phyloP scores from a whole-genome alignment of 2,113 vertebrate species.

The Pygathrix nemaeus region DNA sequence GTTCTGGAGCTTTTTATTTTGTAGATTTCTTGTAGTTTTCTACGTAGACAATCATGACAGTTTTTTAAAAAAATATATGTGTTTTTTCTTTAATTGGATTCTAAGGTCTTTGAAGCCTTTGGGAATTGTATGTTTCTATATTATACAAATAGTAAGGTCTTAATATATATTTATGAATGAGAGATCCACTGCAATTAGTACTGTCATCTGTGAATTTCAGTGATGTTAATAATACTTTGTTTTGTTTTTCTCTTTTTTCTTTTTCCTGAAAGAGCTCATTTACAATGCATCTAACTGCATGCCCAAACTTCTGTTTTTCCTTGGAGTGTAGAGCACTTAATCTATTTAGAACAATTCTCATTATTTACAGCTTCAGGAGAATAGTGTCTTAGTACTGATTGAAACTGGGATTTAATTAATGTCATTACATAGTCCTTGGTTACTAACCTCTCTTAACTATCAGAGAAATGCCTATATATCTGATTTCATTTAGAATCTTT shows the following conservation, averaged over 20 bases:
- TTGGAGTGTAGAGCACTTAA: background rate
- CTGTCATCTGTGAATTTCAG: background rate
- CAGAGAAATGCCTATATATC: constrained; percentile 34
- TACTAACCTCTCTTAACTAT: constrained; percentile 40
- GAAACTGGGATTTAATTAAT: constrained; percentile 73
- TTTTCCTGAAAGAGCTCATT: constrained; percentile 6
- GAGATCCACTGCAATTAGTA: background rate
- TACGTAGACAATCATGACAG: background rate
- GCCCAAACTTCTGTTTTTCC: background rate
- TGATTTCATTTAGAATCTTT: constrained; percentile 53
- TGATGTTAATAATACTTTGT: background rate
- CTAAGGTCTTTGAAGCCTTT: background rate
- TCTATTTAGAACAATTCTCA: constrained; percentile 44
- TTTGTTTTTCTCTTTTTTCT: background rate
- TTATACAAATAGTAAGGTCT: background rate
- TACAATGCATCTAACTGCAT: background rate
- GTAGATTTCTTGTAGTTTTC: background rate
- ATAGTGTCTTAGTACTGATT: constrained; percentile 50
- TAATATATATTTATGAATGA: background rate
- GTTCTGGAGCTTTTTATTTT: background rate
- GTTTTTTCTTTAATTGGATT: background rate
- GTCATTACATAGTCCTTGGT: constrained; percentile 56
- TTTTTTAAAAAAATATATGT: background rate
- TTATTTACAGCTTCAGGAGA: constrained; percentile 61
- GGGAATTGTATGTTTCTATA: background rate